Evolutionary conservation across 1,140 invertebrate genomes (phyloP), one percentile per base, ranked within the genome.

Genomic region (Bicyclus anynana): DNA sequence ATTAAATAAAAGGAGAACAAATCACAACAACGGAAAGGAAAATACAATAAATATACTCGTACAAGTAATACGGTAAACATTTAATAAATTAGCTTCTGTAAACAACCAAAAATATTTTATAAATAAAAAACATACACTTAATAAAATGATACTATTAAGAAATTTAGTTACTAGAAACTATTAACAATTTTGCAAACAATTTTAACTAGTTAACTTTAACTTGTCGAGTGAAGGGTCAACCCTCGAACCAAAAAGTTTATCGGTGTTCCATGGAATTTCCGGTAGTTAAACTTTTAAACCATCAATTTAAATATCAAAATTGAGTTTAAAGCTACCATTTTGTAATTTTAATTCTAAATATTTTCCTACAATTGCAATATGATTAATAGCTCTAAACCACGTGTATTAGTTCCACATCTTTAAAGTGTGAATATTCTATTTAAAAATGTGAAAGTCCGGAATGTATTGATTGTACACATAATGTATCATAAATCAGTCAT

Each of bases 191-290:
- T n/a, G 5, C 40, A 20, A 44, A 44, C 9, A 44, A 44, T 44
- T 44, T 40, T 44, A 44, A 42, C 17, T 42, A 42, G 38, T 18
- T 40, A 40, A 16, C 37, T 40, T 42, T 44, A n/a, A n/a, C n/a
- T 12, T n/a, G 40, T 17, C 5, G 5, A 20, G 9, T 44, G 40
- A 33, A 33, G 2, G 10, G 29, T 44, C 16, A 17, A 40, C 16
- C 3, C 14, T 20, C 40, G 40, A 44, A 44, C 10, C 40, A 18
- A 44, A 42, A 44, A 44, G 14, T 44, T 44, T 40, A 35, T 38
- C 37, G 37, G 40, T 44, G 4, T 12, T 12, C 18, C 17, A 17
- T 14, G 16, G 13, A 44, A 21, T 16, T 44, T 44, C 40, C 16
- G 17, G 12, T 16, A 6, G 13, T 40, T 40, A 17, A 40, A 10